Evolutionary conservation across 2,113 vertebrate genomes (phyloP), one percentile per base, ranked within the genome.

Genomic region (Cinclus cinclus): DNA sequence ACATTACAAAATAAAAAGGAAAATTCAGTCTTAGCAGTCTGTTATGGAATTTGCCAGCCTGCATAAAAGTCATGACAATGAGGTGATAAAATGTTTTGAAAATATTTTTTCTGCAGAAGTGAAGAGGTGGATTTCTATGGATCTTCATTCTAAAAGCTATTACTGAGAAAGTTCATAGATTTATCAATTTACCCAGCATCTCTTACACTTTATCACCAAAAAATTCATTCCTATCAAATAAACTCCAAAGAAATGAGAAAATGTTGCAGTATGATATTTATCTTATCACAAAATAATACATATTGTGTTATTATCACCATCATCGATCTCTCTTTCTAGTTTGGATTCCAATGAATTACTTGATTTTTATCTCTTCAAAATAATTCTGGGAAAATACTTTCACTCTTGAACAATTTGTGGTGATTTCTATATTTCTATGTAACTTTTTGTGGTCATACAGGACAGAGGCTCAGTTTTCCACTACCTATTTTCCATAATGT

Each of bases 11-110:
- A 75, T 60, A 52, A 53, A 92, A 63, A 56, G 25, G 4, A 63
- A 80, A 92, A 94, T 19, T 74, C 35, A 52, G 0, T 58, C 19
- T 64, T 62, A 70, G 15, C 3, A 82, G 19, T 62, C 15, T 56
- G 4, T 49, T 86, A 67, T 11, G 25, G 12, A 76, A 83, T 74
- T 31, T 52, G 7, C 13, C 47, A 56, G 15, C 83, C 4, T 49
- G 71, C 15, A 14, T 20, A 71, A 44, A 87, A 39, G 10, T 58
- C 20, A 88, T 28, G 10, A 58, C 23, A 83, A 30, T 1, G n/a
- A 50, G 6, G 15, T 0, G 0, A 4, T 4, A 42, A 62, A 81
- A 42, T 10, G 1, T 24, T 39, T 19, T 52, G 9, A 24, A 77
- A 76, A 83, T 4, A 7, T 5, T 64, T 71, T 37, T 13, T 42